These are phyloP conservation scores for Astropecten irregularis DNA, from an alignment of 53 echinoderm and acorn worm species.

Conservation along the genomic window DNA sequence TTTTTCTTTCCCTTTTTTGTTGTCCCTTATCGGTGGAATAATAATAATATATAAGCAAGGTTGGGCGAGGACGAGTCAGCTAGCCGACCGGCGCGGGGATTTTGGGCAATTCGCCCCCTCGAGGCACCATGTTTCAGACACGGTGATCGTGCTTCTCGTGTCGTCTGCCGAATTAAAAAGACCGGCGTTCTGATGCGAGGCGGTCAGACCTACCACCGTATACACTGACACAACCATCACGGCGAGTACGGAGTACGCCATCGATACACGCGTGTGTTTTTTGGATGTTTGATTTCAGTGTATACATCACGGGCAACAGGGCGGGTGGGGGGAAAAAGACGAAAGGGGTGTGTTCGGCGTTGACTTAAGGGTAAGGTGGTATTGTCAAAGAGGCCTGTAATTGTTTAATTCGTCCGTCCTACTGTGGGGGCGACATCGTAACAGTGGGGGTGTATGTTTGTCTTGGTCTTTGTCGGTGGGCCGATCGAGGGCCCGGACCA, in stretches of 20 bases:
- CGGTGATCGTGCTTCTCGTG: slow-evolving; percentile 24
- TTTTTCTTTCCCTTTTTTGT: too few relatives aligned
- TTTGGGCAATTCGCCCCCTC: background rate
- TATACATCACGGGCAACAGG: background rate
- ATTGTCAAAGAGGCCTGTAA: slow-evolving; percentile 14
- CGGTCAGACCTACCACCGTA: background rate
- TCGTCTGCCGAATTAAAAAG: slow-evolving; percentile 6
- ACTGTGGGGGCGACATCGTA: slow-evolving; percentile 45
- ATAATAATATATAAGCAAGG: background rate
- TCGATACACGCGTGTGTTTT: slow-evolving; percentile 36
- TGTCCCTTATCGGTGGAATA: background rate
- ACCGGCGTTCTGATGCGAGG: background rate
- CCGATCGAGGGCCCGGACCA: too few relatives aligned
- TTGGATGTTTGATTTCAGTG: slow-evolving; percentile 13
- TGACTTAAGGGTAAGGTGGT: too few relatives aligned
- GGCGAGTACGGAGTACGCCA: too few relatives aligned
- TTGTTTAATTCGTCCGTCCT: slow-evolving; percentile 48
- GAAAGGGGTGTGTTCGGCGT: too few relatives aligned
- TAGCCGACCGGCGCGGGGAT: background rate
- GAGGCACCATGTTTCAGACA: slow-evolving; percentile 26
- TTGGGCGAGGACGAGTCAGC: too few relatives aligned
- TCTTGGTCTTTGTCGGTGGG: background rate
- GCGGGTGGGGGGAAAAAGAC: too few relatives aligned
- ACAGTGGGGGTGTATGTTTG: background rate
- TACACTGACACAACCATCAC: too few relatives aligned